Conservation (phyloP, 2,113 vertebrate genomes). For the Aphyosemion australe region DNA sequence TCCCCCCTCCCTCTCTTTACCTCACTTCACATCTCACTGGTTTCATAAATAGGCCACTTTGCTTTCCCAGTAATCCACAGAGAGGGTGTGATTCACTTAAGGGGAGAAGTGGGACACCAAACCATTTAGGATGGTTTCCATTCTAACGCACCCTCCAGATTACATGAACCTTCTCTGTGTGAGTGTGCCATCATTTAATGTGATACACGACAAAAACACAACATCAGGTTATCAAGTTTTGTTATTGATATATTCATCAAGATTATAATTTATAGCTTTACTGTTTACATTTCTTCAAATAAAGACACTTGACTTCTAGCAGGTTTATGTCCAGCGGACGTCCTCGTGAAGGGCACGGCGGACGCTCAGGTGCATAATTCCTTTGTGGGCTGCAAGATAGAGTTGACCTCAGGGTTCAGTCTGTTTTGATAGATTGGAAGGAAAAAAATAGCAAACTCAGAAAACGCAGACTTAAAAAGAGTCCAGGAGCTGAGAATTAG, state of each 20-base stretch:
- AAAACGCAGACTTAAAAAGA: conserved; percentile 14
- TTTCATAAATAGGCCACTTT: conserved; percentile 73
- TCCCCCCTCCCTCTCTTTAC: neutral
- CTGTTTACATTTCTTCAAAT: conserved; percentile 61
- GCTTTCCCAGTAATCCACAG: conserved; percentile 56
- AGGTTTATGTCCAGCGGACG: conserved; percentile 43
- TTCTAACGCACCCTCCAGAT: conserved; percentile 36
- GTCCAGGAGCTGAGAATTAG: conserved; percentile 22
- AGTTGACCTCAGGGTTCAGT: conserved; percentile 23
- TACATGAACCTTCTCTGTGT: conserved; percentile 5
- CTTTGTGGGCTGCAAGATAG: conserved; percentile 15
- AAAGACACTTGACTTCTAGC: conserved; percentile 28
- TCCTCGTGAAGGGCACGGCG: conserved; percentile 42
- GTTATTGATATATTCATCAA: conserved; percentile 60
- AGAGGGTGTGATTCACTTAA: conserved; percentile 61
- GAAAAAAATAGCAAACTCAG: conserved; percentile 44
- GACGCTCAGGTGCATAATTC: conserved; percentile 38
- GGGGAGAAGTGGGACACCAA: conserved; percentile 39
- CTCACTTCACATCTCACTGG: conserved; percentile 10
- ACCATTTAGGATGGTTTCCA: conserved; percentile 25
- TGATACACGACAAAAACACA: conserved; percentile 44
- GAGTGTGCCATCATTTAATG: neutral
- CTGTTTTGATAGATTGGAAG: conserved; percentile 35
- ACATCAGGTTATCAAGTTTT: conserved; percentile 57
- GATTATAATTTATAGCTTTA: conserved; percentile 51